These are phyloP conservation scores for Clusia tigrina DNA, from an alignment of 2,888 invertebrate genomes.

Conservation along the genomic window DNA sequence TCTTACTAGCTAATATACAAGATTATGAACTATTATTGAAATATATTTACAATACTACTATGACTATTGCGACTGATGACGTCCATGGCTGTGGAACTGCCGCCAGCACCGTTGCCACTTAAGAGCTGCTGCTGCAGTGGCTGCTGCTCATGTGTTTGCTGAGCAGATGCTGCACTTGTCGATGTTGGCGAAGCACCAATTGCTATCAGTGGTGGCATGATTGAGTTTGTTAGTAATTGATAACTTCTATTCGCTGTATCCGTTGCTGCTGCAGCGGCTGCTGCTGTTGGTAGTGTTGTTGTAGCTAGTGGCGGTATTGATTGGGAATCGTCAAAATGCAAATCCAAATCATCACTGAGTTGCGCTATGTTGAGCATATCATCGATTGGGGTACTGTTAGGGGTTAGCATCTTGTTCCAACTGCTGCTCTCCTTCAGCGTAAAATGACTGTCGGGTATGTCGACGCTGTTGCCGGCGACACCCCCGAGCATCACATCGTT, in stretches of 20 bases:
- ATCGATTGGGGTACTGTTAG: slow-evolving; percentile 28
- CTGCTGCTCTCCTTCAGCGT: neutral
- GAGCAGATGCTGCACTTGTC: too few relatives aligned
- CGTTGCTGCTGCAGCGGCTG: too few relatives aligned
- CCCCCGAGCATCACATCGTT: slow-evolving; percentile 20
- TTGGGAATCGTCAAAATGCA: slow-evolving; percentile 35
- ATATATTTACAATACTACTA: slow-evolving; percentile 42
- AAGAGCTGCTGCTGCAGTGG: too few relatives aligned
- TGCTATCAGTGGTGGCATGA: slow-evolving; percentile 1
- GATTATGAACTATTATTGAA: slow-evolving; percentile 38
- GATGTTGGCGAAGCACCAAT: neutral
- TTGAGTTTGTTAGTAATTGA: too few relatives aligned
- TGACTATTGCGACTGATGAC: slow-evolving; percentile 39
- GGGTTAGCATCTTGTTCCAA: slow-evolving; percentile 18
- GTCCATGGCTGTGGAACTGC: slow-evolving; percentile 33
- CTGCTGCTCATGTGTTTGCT: slow-evolving; percentile 16
- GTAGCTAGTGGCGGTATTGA: slow-evolving; percentile 4
- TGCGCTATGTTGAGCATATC: slow-evolving; percentile 52
- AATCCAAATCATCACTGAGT: slow-evolving; percentile 46
- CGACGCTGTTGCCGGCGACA: slow-evolving; percentile 3
- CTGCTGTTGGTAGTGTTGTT: slow-evolving; percentile 5
- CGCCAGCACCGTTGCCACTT: too few relatives aligned
- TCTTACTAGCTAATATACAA: slow-evolving; percentile 1
- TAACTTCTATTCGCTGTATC: too few relatives aligned
- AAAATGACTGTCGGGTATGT: neutral